Base-by-base conservation (phyloP, 2,113 vertebrate species). In the Monopterus albus region DNA sequence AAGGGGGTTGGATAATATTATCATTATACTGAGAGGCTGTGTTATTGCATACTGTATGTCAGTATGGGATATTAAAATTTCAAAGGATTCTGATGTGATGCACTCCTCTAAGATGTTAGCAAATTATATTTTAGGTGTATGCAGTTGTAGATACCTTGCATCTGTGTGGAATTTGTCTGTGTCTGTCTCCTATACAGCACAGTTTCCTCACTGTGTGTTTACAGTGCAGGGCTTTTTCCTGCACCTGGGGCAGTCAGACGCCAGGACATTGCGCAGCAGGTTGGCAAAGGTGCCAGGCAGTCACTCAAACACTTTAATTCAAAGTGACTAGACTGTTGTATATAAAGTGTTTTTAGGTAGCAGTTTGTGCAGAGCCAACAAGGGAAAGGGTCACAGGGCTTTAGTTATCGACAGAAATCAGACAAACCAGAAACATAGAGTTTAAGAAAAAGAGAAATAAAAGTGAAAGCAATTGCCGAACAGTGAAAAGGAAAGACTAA, bases 291-390 rank as follows among this genome's bases (percentile, higher is more conserved):
- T 91, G 88, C 80, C 86, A 84, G 75, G 75, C 79, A 84, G 75
- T 84, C 88, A 88, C 81, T 89, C 87, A 82, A 86, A 90, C 69
- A 66, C 65, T 88, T 78, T 92, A 91, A 92, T 92, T 75, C 81
- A 86, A 90, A 91, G 89, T 56, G 82, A 92, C 88, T 76, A 66
- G 87, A 83, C 75, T 75, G 86, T 91, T 93, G 90, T 92, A 89
- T 91, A 91, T 90, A 89, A 91, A 74, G 75, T 84, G 79, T 87
- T 78, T 86, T 86, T 89, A 91, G 83, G 85, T 84, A 81, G 73
- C 31, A 33, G 73, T 29, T 38, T 70, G 81, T 23, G 17, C 28
- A 39, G 64, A 82, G 72, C 66, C 79, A 88, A 50, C 52, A 60
- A 87, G 86, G 69, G 72, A 88, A 78, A 76, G 45, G 92, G 81